phyloP scores from a whole-genome alignment of 2,113 vertebrate species.

The Lipophrys pholis region DNA sequence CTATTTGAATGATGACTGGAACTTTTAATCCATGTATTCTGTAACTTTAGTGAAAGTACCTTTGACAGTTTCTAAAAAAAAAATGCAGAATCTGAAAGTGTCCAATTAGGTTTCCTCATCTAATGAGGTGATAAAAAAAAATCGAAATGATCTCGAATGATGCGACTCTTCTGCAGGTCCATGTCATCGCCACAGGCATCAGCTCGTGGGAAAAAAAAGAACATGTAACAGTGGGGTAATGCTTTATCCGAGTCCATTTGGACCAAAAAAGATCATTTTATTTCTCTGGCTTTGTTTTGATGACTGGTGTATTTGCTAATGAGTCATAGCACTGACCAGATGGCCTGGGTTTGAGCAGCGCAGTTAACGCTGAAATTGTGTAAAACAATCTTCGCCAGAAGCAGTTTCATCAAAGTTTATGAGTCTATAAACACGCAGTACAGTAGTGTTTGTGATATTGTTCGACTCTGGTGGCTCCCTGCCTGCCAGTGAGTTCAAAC shows the following conservation, averaged over 20 bases:
- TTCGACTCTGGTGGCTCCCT: constrained; percentile 32
- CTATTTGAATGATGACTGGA: no score
- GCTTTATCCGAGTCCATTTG: constrained; percentile 44
- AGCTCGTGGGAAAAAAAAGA: no score
- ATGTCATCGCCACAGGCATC: no score
- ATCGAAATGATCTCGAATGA: no score
- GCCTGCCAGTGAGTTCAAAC: constrained; percentile 13
- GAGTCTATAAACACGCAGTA: constrained; percentile 45
- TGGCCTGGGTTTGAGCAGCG: constrained; percentile 56
- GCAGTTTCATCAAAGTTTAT: constrained; percentile 65
- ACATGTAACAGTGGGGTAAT: constrained; percentile 31
- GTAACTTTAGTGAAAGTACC: no score
- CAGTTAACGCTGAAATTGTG: constrained; percentile 54
- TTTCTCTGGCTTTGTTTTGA: constrained; percentile 25
- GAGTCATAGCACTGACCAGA: constrained; percentile 61
- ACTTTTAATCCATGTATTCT: no score
- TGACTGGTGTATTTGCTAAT: constrained; percentile 64
- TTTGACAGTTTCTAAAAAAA: no score
- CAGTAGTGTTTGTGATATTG: constrained; percentile 39
- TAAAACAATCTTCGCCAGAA: constrained; percentile 57
- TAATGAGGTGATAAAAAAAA: no score
- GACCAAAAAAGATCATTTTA: constrained; percentile 34
- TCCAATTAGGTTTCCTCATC: no score
- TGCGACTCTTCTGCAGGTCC: no score
- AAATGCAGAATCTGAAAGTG: no score